These are phyloP conservation scores for Spatulosminthurus flaviceps DNA, from an alignment of 2,888 invertebrate species.

Conservation along the genomic window DNA sequence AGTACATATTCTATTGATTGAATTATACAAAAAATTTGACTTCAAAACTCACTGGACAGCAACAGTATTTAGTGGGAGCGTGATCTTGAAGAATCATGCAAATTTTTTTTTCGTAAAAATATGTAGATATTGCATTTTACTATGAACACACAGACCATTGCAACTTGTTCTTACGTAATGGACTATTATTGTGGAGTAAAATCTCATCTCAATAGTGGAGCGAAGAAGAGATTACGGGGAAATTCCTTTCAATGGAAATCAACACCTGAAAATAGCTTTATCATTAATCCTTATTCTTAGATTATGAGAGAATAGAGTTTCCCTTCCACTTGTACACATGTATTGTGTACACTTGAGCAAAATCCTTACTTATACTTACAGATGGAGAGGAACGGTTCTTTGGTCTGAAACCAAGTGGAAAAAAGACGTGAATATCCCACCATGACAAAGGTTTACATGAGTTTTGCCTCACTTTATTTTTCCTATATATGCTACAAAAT, in stretches of 20 bases:
- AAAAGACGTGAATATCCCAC: slow-evolving; percentile 36
- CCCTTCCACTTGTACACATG: neutral
- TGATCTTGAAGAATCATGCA: neutral
- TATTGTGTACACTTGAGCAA: too few species aligned
- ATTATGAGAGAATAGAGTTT: neutral
- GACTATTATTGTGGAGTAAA: neutral
- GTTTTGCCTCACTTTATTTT: slow-evolving; percentile 19
- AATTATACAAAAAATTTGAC: neutral
- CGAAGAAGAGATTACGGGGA: slow-evolving; percentile 1
- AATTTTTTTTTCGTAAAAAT: neutral
- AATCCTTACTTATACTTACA: neutral
- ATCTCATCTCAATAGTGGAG: neutral
- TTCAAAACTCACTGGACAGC: neutral
- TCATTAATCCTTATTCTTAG: slow-evolving; percentile 4
- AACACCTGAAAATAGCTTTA: slow-evolving; percentile 13
- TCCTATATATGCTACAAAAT: neutral
- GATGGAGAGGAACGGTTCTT: slow-evolving; percentile 26
- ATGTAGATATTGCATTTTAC: neutral
- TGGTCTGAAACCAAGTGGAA: slow-evolving; percentile 34
- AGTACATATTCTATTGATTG: neutral
- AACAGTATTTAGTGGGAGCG: too few species aligned
- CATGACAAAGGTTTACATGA: neutral
- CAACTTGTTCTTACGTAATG: neutral
- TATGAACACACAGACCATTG: neutral
- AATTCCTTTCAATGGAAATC: neutral